Conservation (phyloP, 2,888 invertebrate genomes). For the Acanthosepion pharaonis region DNA sequence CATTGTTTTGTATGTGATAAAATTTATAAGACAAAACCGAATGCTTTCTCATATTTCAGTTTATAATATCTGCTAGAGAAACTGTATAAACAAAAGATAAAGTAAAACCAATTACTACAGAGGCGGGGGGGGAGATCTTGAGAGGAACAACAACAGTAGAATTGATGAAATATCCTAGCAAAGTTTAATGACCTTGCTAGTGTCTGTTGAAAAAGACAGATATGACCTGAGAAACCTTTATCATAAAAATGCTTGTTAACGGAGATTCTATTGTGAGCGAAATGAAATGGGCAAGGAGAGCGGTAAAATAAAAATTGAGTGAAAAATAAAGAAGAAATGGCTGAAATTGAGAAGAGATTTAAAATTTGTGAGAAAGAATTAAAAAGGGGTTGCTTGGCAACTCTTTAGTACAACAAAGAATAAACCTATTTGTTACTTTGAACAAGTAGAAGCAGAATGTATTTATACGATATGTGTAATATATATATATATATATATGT, state of each 20-base stretch:
- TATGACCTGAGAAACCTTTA: slow-evolving; percentile 18
- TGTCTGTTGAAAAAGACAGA: neutral
- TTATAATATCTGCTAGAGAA: neutral
- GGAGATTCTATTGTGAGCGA: neutral
- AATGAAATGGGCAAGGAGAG: neutral
- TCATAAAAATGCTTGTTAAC: neutral
- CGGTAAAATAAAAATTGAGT: neutral
- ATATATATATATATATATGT: too few relatives aligned
- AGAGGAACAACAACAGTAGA: neutral
- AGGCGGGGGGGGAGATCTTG: neutral
- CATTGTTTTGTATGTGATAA: neutral
- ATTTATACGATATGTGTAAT: neutral
- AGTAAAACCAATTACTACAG: neutral
- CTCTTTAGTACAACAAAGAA: neutral
- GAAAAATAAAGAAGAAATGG: neutral
- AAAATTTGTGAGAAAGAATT: neutral
- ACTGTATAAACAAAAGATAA: neutral
- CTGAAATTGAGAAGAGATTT: neutral
- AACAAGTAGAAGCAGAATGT: neutral
- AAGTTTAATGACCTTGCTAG: neutral
- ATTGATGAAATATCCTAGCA: slow-evolving; percentile 8
- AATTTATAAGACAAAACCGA: neutral
- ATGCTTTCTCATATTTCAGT: neutral
- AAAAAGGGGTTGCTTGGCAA: neutral
- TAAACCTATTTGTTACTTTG: neutral